A percentile compares a stretch with the other conserved stretches of the same genome.
phyloP scores from a whole-genome alignment of 2,888 invertebrate genomes.

The Diarsia rubi region DNA sequence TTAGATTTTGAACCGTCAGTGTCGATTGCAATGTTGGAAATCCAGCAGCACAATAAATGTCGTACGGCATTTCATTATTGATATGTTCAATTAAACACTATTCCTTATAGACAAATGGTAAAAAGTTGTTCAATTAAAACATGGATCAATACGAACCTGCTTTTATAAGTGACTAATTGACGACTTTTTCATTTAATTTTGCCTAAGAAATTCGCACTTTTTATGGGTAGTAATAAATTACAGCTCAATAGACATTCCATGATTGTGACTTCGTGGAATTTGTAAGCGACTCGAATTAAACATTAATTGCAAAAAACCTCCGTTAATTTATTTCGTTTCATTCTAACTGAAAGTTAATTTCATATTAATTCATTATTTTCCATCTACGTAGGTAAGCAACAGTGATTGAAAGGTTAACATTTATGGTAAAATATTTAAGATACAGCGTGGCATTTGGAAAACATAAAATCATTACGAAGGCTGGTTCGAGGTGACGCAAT shows the following conservation, averaged over 20 bases:
- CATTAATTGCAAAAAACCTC: conserved; percentile 7
- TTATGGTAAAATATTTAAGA: neutral
- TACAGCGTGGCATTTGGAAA: neutral
- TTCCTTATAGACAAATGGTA: neutral
- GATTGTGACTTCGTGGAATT: conserved; percentile 5
- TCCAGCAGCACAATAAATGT: neutral
- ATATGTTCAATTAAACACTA: conserved; percentile 18
- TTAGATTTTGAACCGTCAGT: neutral
- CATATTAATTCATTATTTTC: neutral
- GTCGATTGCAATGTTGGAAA: neutral
- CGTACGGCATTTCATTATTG: neutral
- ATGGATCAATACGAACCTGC: neutral
- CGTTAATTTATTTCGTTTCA: neutral
- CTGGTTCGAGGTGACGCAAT: too few species aligned
- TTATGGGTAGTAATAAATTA: conserved; percentile 1
- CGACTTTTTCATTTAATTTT: conserved; percentile 8
- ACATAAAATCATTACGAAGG: neutral
- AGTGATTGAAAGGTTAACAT: neutral
- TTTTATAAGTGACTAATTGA: conserved; percentile 18
- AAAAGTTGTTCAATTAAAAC: conserved; percentile 30
- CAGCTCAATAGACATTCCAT: neutral
- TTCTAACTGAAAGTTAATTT: conserved; percentile 9
- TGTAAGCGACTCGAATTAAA: conserved; percentile 8
- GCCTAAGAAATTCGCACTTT: neutral
- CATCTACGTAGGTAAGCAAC: neutral